Evolutionary conservation across 2,797 vertebrate species (phyloP).

Genomic region (Anguilla marmorata): DNA sequence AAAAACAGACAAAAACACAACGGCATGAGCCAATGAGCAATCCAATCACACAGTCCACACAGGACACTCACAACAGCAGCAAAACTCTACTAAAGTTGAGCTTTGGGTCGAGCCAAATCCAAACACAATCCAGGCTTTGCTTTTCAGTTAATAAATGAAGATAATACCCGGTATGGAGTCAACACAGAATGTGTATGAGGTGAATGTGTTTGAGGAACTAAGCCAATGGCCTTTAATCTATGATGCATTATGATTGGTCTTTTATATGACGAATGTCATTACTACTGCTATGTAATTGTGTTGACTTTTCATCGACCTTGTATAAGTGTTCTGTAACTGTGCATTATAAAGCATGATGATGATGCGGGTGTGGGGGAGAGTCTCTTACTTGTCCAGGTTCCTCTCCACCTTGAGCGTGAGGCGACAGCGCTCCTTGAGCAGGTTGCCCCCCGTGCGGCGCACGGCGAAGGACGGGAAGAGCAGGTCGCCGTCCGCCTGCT

Average conservation of each 20-base stretch:
- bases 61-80: not conserved
- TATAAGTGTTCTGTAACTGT: not conserved
- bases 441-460: constrained; percentile 82
- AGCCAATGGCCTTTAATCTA: no score
- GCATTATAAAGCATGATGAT: not conserved
- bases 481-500: constrained; percentile 71
- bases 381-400: constrained; percentile 88
- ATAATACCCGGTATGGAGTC: not conserved
- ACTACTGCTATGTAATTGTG: no score
- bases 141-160: not conserved
- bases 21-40: not conserved
- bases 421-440: constrained; percentile 86
- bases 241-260: no score
- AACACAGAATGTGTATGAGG: no score
- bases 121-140: not conserved
- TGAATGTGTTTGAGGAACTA: no score
- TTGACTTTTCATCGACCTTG: no score
- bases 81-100: no score
- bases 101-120: not conserved
- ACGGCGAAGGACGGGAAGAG: constrained; percentile 86
- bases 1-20: constrained; percentile 9
- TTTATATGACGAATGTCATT: no score
- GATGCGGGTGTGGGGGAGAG: not conserved
- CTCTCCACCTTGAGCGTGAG: constrained; percentile 91
- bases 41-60: not conserved